Percentiles rank a stretch among this genome's conserved stretches.
Evolutionary conservation across 2,797 vertebrate species (phyloP).

Genomic region (Saguinus oedipus): DNA sequence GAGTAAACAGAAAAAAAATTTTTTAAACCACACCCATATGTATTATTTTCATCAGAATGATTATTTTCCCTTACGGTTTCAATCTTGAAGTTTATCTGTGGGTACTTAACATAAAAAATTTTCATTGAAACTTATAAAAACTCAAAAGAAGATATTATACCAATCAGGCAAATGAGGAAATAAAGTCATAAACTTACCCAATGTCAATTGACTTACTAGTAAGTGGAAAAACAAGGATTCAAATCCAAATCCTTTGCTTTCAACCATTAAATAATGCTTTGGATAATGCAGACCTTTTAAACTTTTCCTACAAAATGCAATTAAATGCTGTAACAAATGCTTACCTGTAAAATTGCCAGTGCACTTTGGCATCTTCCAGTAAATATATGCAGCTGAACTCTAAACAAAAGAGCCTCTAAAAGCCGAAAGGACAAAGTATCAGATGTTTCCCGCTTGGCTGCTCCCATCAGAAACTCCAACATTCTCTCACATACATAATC

Average conservation of each 20-base stretch:
- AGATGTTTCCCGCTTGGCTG: conserved; percentile 77
- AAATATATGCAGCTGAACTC: conserved; percentile 92
- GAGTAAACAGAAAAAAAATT: background rate
- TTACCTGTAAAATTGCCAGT: conserved; percentile 91
- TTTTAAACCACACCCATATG: background rate
- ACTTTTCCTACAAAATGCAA: background rate
- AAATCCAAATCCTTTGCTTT: background rate
- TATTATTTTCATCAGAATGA: conserved; percentile 10
- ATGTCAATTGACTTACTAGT: background rate
- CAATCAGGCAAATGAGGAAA: conserved; percentile 25
- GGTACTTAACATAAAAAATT: background rate
- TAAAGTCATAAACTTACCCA: conserved; percentile 12
- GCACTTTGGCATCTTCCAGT: conserved; percentile 91
- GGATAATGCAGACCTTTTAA: background rate
- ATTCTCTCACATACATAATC: conserved; percentile 93
- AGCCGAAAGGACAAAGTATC: conserved; percentile 92
- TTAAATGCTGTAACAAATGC: background rate
- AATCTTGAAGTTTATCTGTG: conserved; percentile 24
- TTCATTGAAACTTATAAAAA: conserved; percentile 29
- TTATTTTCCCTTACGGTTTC: background rate
- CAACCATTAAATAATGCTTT: background rate
- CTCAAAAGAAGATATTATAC: background rate
- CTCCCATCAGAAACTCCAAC: conserved; percentile 88
- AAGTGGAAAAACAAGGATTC: conserved; percentile 32
- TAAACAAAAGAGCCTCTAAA: conserved; percentile 93